A percentile compares a stretch with the other conserved stretches of the same genome.
These are phyloP conservation scores for Tortricodes alternella DNA, from an alignment of 2,888 invertebrate species.

Conservation along the genomic window DNA sequence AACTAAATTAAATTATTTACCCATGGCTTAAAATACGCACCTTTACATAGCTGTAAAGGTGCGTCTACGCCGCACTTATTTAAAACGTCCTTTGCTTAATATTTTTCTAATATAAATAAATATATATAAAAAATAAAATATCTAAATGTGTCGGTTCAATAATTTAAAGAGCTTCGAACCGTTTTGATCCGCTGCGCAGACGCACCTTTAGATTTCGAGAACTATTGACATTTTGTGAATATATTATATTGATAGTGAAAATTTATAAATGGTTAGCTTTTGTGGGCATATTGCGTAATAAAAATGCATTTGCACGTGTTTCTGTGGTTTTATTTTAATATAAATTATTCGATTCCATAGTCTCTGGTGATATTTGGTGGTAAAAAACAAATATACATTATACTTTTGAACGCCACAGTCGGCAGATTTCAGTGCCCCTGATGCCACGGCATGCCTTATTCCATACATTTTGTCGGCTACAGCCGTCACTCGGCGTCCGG, in stretches of 20 bases:
- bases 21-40: no score
- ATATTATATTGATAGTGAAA: conserved; percentile 69
- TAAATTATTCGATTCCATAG: conserved; percentile 7
- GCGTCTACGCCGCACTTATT: neutral
- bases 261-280: conserved; percentile 78
- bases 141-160: neutral
- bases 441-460: no score
- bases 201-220: conserved; percentile 39
- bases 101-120: neutral
- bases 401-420: no score
- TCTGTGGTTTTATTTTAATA: conserved; percentile 54
- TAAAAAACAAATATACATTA: neutral
- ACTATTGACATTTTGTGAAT: conserved; percentile 58
- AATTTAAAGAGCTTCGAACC: neutral
- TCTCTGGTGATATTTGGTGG: conserved; percentile 16
- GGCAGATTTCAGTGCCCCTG: no score
- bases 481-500: no score
- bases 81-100: neutral
- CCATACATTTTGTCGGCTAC: no score
- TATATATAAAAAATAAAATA: neutral
- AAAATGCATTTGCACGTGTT: conserved; percentile 72
- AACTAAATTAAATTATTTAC: no score
- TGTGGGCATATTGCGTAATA: conserved; percentile 80
- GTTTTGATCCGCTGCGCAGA: neutral
- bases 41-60: neutral